A percentile compares a stretch with the other conserved stretches of the same genome.
Conservation (phyloP, 2,888 invertebrate species). For the Neoitamus cyanurus region DNA sequence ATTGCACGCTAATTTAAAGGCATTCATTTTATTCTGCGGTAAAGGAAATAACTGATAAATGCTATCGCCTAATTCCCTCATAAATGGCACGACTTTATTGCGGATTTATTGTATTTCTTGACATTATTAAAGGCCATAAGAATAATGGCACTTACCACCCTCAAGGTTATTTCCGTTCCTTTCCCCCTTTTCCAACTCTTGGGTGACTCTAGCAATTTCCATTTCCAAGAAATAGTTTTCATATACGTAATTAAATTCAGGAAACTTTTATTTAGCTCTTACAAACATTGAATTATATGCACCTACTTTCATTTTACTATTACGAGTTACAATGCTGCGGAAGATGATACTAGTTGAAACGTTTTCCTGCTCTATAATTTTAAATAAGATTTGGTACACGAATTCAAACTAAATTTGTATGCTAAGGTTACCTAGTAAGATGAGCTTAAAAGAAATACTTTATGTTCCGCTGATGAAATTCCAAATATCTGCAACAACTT, state of each 20-base stretch:
- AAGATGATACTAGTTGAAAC: too few species aligned
- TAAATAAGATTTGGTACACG: too few species aligned
- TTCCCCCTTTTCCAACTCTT: neutral
- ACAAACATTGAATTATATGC: neutral
- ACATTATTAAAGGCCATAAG: neutral
- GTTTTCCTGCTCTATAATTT: too few species aligned
- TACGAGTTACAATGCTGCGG: too few species aligned
- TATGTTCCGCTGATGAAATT: too few species aligned
- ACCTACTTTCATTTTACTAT: neutral
- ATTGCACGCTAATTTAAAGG: conserved; percentile 36
- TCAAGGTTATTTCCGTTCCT: neutral
- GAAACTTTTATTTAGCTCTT: neutral
- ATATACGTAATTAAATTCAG: neutral
- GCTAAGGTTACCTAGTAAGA: too few species aligned
- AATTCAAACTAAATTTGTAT: too few species aligned
- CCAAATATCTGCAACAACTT: too few species aligned
- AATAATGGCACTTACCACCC: neutral
- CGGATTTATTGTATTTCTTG: conserved; percentile 7
- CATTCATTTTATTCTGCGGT: conserved; percentile 28
- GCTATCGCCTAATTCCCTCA: neutral
- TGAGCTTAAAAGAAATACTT: too few species aligned
- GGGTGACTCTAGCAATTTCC: neutral
- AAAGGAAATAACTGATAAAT: conserved; percentile 40
- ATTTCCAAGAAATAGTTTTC: neutral
- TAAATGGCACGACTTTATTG: neutral